These are phyloP conservation scores for Drosophila varians DNA, from an alignment of 1,140 invertebrate genomes.

Conservation along the genomic window DNA sequence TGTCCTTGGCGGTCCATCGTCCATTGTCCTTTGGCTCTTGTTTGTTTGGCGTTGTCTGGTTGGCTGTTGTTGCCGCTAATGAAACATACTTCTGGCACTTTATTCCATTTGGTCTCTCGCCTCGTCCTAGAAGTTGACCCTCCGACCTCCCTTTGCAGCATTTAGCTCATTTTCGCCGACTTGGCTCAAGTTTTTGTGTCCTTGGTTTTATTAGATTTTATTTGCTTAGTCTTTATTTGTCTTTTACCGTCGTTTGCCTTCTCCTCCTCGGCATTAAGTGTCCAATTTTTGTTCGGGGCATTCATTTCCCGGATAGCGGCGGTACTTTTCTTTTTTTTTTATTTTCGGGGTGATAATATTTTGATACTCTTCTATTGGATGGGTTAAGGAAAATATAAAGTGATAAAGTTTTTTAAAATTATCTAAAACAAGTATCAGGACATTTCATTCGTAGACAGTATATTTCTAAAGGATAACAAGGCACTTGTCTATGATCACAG, in stretches of 20 bases:
- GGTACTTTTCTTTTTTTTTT: slow-evolving; percentile 2
- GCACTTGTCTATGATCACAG: no score
- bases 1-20: slow-evolving; percentile 61
- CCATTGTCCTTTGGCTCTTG: slow-evolving; percentile 36
- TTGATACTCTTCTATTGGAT: slow-evolving; percentile 2
- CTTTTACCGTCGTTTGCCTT: slow-evolving; percentile 49
- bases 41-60: slow-evolving; percentile 56
- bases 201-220: slow-evolving; percentile 78
- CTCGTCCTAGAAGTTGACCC: slow-evolving; percentile 6
- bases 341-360: slow-evolving; percentile 47
- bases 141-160: slow-evolving; percentile 16
- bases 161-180: slow-evolving; percentile 64
- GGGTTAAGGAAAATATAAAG: not conserved
- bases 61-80: slow-evolving; percentile 69
- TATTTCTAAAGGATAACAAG: no score
- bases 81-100: slow-evolving; percentile 75
- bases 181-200: slow-evolving; percentile 65
- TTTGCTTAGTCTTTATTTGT: slow-evolving; percentile 81
- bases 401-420: not conserved
- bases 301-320: not conserved
- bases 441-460: no score
- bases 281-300: slow-evolving; percentile 60
- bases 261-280: slow-evolving; percentile 47
- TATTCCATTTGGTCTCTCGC: slow-evolving; percentile 70
- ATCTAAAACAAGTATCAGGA: no score